Conservation (phyloP, 2,113 vertebrate species). For the Columba janthina region DNA sequence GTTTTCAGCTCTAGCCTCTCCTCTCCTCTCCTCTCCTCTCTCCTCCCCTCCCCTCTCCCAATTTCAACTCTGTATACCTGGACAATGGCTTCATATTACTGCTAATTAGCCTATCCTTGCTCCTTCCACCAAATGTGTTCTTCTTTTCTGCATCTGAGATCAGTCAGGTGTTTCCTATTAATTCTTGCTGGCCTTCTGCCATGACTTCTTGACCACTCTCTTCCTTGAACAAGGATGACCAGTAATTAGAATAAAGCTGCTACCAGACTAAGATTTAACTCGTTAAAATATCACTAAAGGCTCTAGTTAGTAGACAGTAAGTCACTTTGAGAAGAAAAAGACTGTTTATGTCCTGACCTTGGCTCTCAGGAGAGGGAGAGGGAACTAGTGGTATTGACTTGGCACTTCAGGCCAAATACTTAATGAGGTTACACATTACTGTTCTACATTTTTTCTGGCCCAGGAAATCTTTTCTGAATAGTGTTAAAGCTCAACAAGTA, state of each 20-base stretch:
- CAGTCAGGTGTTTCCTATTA: neutral
- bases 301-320: neutral
- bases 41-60: too few species aligned
- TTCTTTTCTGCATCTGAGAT: neutral
- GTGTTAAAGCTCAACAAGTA: neutral
- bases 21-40: too few species aligned
- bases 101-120: neutral
- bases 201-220: neutral
- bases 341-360: neutral
- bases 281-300: neutral
- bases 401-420: neutral
- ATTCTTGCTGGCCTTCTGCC: neutral
- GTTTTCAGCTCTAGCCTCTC: neutral
- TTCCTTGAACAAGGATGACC: neutral
- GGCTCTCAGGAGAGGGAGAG: neutral
- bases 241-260: neutral
- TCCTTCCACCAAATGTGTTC: neutral
- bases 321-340: neutral
- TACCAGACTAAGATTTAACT: neutral
- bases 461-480: neutral
- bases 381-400: neutral
- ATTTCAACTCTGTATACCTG: neutral
- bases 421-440: neutral
- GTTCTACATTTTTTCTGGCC: neutral
- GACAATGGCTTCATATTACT: neutral